Evolutionary conservation across 2,888 invertebrate genomes (phyloP), one percentile per base, ranked within the genome.

Genomic region (Tiliacea citrago): DNA sequence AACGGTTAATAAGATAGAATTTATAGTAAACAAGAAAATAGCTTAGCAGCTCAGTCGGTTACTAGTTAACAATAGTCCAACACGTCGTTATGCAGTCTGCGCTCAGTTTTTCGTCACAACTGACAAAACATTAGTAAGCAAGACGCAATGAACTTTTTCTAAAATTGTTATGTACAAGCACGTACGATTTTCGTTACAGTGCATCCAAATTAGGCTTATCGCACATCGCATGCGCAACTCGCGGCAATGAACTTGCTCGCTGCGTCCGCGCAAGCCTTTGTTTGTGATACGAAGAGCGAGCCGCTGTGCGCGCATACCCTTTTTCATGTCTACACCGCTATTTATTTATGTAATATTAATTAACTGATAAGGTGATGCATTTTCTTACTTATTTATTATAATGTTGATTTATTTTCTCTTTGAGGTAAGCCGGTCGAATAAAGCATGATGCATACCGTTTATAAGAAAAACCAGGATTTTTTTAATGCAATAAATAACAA

Each of bases 181-280:
- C 86, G 86, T 85, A 82, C 74, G 62, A 67, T 83, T 87, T 88
- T 86, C 85, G 86, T 87, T 86, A 88, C 84, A 82, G 87, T 86
- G 87, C 90, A 90, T 89, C 89, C 90, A 88, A 90, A 90, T 89
- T 90, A 82, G 87, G 90, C 87, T 90, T 93, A 94, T 94, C 93
- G 88, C 81, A 82, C 88, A 93, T 93, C 93, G 88, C 88, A 87
- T 87, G 91, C 90, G 89, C 89, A 87, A 87, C 87, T 84, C 83
- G 87, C 91, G 94, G 90, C 94, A 94, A 91, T 94, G 94, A 93
- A 94, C 94, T 93, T 94, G 93, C 76, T 73, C 70, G 60, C 58
- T 77, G 83, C 75, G 81, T 75, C 66, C 60, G 75, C 76, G 75
- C 81, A 73, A 5, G 72, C n/a, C 80, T 81, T 81, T 79, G 79